Percentiles rank a stretch among this genome's conserved stretches.
These are phyloP conservation scores for Nycteola revayana DNA, from an alignment of 2,888 invertebrate species.

Conservation along the genomic window DNA sequence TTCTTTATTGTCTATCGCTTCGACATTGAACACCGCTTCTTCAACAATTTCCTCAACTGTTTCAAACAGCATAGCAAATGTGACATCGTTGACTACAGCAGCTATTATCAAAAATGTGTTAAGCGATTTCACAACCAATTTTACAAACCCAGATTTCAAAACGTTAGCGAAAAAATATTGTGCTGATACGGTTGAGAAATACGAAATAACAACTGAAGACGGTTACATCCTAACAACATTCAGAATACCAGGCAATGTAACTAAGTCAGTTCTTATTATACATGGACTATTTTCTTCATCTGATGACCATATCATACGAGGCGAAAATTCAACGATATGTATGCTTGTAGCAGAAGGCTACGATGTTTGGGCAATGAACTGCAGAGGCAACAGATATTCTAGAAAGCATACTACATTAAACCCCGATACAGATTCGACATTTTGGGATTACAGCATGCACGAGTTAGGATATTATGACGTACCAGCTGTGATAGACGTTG, in stretches of 20 bases:
- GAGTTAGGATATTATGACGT: background rate
- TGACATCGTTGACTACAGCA: too few relatives aligned
- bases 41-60: too few relatives aligned
- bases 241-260: background rate
- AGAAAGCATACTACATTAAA: background rate
- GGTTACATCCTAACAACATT: background rate
- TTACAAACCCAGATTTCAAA: background rate
- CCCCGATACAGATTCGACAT: background rate
- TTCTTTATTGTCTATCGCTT: too few relatives aligned
- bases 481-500: background rate
- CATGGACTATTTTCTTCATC: background rate
- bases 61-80: too few relatives aligned
- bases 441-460: slow-evolving; percentile 2
- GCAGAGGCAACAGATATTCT: background rate
- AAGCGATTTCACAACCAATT: too few relatives aligned
- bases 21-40: too few relatives aligned
- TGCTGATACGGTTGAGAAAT: background rate
- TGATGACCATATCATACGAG: background rate
- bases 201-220: background rate
- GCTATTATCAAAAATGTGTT: too few relatives aligned
- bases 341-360: background rate
- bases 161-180: background rate
- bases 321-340: background rate
- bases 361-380: slow-evolving; percentile 1
- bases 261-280: background rate